Evolutionary conservation across 2,888 invertebrate genomes (phyloP).

Genomic region (Microctonus brassicae): DNA sequence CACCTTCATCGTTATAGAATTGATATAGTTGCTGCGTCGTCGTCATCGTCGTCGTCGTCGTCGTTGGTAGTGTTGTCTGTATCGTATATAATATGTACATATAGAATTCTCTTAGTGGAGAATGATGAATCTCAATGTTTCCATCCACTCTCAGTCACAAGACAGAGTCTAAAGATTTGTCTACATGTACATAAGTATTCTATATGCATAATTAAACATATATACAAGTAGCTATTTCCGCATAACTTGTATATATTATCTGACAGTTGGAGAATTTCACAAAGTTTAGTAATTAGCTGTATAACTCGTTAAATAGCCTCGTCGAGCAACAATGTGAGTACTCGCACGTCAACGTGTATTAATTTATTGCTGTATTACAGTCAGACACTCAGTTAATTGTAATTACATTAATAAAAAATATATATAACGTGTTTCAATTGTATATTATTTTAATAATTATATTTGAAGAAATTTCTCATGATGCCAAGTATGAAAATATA

Average conservation of each 20-base stretch:
- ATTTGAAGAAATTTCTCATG: not conserved
- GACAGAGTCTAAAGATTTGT: not conserved
- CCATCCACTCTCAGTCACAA: not conserved
- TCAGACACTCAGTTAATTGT: not conserved
- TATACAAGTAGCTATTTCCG: not conserved
- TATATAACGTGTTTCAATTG: too few relatives aligned
- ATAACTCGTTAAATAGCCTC: conserved; percentile 33
- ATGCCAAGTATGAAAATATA: not conserved
- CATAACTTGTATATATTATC: not conserved
- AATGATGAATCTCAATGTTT: not conserved
- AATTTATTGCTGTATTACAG: conserved; percentile 5
- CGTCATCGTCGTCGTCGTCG: not conserved
- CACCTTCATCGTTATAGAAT: not conserved
- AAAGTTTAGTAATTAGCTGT: conserved; percentile 42
- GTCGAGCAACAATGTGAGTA: conserved; percentile 21
- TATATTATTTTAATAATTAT: not conserved
- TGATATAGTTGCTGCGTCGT: too few relatives aligned
- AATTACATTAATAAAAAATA: not conserved
- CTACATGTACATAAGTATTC: not conserved
- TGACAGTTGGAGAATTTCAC: not conserved
- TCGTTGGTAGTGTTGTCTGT: not conserved
- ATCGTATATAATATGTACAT: not conserved
- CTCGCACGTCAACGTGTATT: conserved; percentile 16
- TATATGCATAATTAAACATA: conserved; percentile 1
- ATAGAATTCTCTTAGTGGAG: not conserved